Evolutionary conservation across 1,140 invertebrate species (phyloP).

Genomic region (Mya arenaria): DNA sequence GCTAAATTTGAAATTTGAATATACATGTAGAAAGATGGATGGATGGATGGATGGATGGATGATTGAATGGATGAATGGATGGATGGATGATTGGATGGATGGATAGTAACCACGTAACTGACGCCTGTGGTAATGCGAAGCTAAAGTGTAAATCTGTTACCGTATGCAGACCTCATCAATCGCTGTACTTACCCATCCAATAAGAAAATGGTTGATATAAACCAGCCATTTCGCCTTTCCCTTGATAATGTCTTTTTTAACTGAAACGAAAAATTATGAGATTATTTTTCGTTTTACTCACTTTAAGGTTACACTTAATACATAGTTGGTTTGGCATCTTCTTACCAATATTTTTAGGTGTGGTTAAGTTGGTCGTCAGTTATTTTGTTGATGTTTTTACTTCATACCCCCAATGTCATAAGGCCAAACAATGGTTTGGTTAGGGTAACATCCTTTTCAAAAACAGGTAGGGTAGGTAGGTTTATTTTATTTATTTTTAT

Average conservation of each 20-base stretch:
- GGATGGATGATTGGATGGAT: neutral
- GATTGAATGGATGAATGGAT: neutral
- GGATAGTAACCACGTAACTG: neutral
- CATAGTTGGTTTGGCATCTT: no score
- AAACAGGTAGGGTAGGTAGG: no score
- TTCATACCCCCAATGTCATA: no score
- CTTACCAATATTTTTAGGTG: no score
- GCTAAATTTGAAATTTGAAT: neutral
- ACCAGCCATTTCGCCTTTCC: conserved; percentile 40
- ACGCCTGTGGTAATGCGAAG: no score
- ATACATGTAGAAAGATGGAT: neutral
- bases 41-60: neutral
- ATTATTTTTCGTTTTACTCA: no score
- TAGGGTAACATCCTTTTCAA: no score
- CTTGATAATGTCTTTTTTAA: neutral
- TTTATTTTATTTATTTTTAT: no score
- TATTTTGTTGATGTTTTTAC: no score
- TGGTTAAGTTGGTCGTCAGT: no score
- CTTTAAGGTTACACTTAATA: no score
- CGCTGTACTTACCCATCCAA: conserved; percentile 31
- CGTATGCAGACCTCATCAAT: neutral
- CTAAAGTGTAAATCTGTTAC: neutral
- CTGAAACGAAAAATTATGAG: neutral
- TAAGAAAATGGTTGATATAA: conserved; percentile 44
- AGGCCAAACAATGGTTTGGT: no score